Evolutionary conservation across 1,140 invertebrate genomes (phyloP).

Genomic region (Cyphomyrmex costatus): DNA sequence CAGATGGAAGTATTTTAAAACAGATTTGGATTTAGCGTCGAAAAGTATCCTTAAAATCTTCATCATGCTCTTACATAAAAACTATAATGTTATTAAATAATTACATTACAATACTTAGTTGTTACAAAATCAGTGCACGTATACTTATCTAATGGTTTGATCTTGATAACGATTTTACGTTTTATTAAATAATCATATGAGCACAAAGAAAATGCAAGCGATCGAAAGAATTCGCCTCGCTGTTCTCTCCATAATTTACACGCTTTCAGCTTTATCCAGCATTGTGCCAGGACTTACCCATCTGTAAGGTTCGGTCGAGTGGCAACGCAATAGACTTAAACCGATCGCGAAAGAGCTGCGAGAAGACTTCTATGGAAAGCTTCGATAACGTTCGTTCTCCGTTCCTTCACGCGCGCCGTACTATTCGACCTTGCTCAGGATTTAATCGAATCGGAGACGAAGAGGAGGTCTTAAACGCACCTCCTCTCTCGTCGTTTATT

Average conservation of each 20-base stretch:
- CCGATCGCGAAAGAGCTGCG: slow-evolving; percentile 29
- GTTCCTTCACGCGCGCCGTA: slow-evolving; percentile 13
- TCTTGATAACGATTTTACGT: not conserved
- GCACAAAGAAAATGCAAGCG: slow-evolving; percentile 1
- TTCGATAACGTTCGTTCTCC: slow-evolving; percentile 45
- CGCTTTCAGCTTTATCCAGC: slow-evolving; percentile 39
- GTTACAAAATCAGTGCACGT: not conserved
- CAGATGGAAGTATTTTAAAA: no score
- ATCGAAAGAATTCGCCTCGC: not conserved
- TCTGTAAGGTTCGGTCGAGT: slow-evolving; percentile 6
- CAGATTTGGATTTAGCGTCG: no score
- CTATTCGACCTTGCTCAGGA: slow-evolving; percentile 56
- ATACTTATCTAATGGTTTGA: not conserved
- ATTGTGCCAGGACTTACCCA: not conserved
- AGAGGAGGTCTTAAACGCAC: slow-evolving; percentile 36
- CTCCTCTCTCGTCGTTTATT: slow-evolving; percentile 48
- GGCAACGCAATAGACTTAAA: slow-evolving; percentile 51
- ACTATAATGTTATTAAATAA: not conserved
- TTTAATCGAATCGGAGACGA: slow-evolving; percentile 52
- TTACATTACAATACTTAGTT: not conserved
- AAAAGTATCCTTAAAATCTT: no score
- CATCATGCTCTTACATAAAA: no score
- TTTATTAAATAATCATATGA: not conserved
- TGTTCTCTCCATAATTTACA: slow-evolving; percentile 36
- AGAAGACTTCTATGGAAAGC: slow-evolving; percentile 32